phyloP scores from a whole-genome alignment of 2,888 invertebrate species.

The Halictus quadricinctus region DNA sequence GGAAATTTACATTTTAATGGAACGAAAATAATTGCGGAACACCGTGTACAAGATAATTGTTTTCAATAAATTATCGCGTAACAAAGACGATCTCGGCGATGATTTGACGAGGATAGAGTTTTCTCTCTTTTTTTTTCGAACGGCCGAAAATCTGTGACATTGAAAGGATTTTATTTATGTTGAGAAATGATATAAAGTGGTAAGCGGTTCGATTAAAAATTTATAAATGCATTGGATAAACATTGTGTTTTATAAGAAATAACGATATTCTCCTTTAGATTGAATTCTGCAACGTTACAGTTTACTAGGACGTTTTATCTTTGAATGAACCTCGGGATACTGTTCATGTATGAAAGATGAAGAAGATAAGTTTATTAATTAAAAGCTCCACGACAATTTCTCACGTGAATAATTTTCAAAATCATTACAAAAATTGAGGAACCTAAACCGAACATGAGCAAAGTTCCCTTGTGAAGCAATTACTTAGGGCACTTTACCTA shows the following conservation, averaged over 20 bases:
- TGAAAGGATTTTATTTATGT: background rate
- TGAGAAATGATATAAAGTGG: no score
- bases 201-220: no score
- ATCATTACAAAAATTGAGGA: no score
- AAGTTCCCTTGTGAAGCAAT: no score
- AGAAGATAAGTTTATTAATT: no score
- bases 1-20: constrained; percentile 9
- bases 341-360: no score
- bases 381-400: no score
- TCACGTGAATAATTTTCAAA: no score
- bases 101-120: background rate
- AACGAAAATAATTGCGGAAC: constrained; percentile 10
- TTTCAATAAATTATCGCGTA: background rate
- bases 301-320: no score
- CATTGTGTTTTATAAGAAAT: background rate
- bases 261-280: background rate
- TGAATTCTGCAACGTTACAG: background rate
- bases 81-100: background rate
- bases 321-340: no score
- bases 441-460: no score
- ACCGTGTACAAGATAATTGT: background rate
- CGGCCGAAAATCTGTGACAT: background rate
- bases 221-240: background rate
- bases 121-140: background rate
- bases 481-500: no score